A percentile compares a stretch with the other conserved stretches of the same genome.
These are phyloP conservation scores for Drosophila varians DNA, from an alignment of 1,140 invertebrate genomes.

Conservation along the genomic window DNA sequence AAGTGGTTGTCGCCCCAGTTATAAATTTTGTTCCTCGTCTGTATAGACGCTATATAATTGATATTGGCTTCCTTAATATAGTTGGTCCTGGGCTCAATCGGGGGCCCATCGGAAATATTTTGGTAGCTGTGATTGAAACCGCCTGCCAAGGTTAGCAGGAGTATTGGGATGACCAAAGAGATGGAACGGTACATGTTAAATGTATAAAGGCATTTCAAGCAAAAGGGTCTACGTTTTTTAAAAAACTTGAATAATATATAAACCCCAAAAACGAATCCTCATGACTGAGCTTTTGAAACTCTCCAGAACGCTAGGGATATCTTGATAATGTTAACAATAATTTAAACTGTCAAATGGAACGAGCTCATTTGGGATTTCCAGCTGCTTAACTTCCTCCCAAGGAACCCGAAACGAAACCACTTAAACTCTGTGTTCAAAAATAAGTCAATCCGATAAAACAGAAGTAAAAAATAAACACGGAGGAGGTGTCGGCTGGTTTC, in stretches of 20 bases:
- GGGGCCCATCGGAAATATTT: neutral
- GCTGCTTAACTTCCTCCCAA: conserved; percentile 27
- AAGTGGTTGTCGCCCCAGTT: conserved; percentile 58
- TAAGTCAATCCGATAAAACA: conserved; percentile 24
- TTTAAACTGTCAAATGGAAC: conserved; percentile 15
- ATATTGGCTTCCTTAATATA: neutral
- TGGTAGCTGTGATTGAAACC: neutral
- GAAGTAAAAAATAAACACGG: neutral
- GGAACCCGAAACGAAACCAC: conserved; percentile 2
- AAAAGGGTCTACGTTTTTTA: neutral
- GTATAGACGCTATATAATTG: conserved; percentile 47
- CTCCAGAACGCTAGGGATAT: neutral
- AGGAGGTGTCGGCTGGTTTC: conserved; percentile 35
- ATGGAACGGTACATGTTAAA: neutral
- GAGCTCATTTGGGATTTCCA: conserved; percentile 12
- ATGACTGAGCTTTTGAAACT: neutral
- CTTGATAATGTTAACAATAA: conserved; percentile 18
- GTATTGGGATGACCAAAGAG: neutral
- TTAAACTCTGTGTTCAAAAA: conserved; percentile 34
- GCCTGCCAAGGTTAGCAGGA: neutral
- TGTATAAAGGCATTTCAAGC: neutral
- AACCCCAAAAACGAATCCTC: too few species aligned
- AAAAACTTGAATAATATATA: too few species aligned
- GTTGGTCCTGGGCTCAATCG: neutral
- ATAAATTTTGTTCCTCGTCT: conserved; percentile 8